Base-by-base conservation (phyloP, 2,888 invertebrate species). In the Tribolium freemani region DNA sequence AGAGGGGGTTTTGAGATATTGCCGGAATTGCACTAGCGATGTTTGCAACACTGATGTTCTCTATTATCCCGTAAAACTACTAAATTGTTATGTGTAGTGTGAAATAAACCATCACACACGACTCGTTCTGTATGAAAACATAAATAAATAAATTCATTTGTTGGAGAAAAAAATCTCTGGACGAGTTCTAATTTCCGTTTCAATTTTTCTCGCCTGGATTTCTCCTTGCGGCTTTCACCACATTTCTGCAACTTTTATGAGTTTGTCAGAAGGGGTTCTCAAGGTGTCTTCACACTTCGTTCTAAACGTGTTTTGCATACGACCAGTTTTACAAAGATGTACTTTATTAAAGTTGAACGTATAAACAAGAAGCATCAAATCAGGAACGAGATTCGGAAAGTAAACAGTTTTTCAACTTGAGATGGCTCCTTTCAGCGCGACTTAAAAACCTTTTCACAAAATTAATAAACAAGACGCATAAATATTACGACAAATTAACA, bases 1-100 rank as follows among this genome's bases (percentile, higher is more conserved):
- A 50, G 44, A 53, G 2, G 75, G 75, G 3, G 11, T 16, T 9
- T 54, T 75, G 48, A 20, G 31, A 31, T 48, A 21, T 11, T 77
- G 77, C 44, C 53, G 38, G 11, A 64, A 58, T 11, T 75, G 77
- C 56, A 71, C 21, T 1, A 48, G 38, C 3, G 31, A 72, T 38
- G 63, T 53, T 48, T 77, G 78, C 50, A 76, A 76, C n/a, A 38
- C 38, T 38, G 38, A 38, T 38, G 38, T 8, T 38, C 8, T 38
- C 3, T 38, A 38, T n/a, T 38, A 38, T 38, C 38, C 38, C 3
- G 38, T 3, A 1, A 38, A 8, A n/a, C 8, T 8, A n/a, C 8
- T 38, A 9, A 38, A 38, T 9, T 38, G 38, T 38, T 38, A 38
- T n/a, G 38, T 5, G 3, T 38, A 38, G 38, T 26, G 26, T 26